Percentiles rank a stretch among this genome's conserved stretches.
Conservation (phyloP, 2,113 vertebrate genomes). For the Pyrgilauda ruficollis region DNA sequence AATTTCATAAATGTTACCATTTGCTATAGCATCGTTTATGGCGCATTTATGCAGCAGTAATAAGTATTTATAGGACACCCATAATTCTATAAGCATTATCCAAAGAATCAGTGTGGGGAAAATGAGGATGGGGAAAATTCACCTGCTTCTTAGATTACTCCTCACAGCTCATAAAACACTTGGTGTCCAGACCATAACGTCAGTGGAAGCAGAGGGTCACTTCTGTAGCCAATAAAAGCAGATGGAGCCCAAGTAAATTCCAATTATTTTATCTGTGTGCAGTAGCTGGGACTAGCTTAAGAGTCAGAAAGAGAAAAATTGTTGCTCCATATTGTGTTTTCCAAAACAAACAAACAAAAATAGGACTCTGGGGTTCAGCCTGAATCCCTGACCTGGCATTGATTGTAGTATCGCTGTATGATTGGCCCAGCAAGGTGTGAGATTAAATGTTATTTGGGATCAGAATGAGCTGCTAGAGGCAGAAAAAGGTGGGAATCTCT, state of each 20-base stretch:
- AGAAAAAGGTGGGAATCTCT: neutral
- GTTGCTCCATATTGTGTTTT: neutral
- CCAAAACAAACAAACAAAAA: neutral
- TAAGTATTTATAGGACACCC: neutral
- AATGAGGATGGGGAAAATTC: neutral
- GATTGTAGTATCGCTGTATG: neutral
- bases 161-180: neutral
- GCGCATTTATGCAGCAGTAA: neutral
- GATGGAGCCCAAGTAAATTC: neutral
- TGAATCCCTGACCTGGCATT: neutral
- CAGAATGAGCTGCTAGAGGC: neutral
- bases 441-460: neutral
- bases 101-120: neutral
- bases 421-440: neutral
- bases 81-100: neutral
- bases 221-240: neutral
- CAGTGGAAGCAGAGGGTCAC: neutral
- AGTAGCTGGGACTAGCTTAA: neutral
- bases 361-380: neutral
- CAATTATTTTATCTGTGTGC: neutral
- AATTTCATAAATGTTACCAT: neutral
- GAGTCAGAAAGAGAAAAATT: neutral
- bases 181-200: neutral
- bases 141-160: neutral
- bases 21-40: neutral